Evolutionary conservation across 2,797 vertebrate genomes (phyloP), one percentile per base, ranked within the genome.

Genomic region (Okamejei kenojei): DNA sequence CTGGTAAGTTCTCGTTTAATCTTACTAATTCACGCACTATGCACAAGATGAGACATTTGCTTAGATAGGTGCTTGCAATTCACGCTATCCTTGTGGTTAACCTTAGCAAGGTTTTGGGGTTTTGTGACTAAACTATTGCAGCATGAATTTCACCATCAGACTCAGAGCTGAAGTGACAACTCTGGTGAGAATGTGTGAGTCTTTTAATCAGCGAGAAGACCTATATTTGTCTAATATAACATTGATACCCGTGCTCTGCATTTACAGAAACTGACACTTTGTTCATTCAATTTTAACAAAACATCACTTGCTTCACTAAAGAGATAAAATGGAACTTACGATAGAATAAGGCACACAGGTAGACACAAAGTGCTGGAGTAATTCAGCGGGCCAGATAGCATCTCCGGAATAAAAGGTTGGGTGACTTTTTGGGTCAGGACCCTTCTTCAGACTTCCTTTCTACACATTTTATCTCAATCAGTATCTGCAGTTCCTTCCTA

Each of bases 71-170:
- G 0, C 1, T 65, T 65, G 21, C 5, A 29, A 10, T 68, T 88
- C 63, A 35, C 63, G 35, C 84, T 88, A 35, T 35, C n/a, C 38
- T 88, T 63, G 84, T 35, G 84, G 84, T 88, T 88, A 23, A 88
- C n/a, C 63, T 35, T 65, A 88, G 15, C 8, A 29, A 86, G 13
- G 26, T 19, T 86, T 63, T 29, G 61, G 29, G 58, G n/a, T 32
- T 65, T 29, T 65, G 63, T 86, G 82, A 86, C 61, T 86, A 65
- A 61, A 32, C 65, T 88, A 88, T 68, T 35, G 32, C 84, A 65
- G 61, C 58, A 86, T 68, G 63, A 88, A 88, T 63, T 17, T 88
- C 38, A 88, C 84, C 9, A n/a, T 68, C 63, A 65, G 63, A 68
- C n/a, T 35, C n/a, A 32, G 84, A 88, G n/a, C 84, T 88, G 32